Base-by-base conservation (phyloP, 2,797 vertebrate genomes). In the Cuniculus paca region DNA sequence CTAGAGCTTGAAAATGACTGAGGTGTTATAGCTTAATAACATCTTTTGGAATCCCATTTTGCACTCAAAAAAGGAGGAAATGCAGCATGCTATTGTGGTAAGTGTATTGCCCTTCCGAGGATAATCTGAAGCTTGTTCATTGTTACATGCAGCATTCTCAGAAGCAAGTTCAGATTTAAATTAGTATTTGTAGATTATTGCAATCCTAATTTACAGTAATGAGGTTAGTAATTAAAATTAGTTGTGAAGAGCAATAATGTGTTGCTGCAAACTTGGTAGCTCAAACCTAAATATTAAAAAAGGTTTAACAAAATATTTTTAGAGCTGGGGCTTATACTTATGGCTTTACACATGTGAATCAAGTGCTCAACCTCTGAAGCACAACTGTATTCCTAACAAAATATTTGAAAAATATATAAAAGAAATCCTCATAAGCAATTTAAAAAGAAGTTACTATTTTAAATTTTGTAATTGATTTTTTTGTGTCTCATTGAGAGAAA, bases 21-120 rank as follows among this genome's bases (percentile, higher is more conserved):
- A 98, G 97, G 92, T 97, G 95, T 98, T 98, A 98, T 95, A 98
- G 97, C 95, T 98, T 97, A 98, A 98, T 98, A 97, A 97, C 96
- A 97, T 97, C 52, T 97, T 98, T 95, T 90, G 78, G 96, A 98
- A 98, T 97, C 96, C 94, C 79, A 93, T 97, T 98, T 98, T 97
- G 91, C 54, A 90, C 70, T 95, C 22, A 94, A 91, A 96, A 97
- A 72, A 79, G 34, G 34, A 96, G 84, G 72, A 97, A 97, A 97
- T 97, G n/a, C 58, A 92, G 63, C 86, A 97, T 78, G 39, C 96
- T 96, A 94, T 97, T 97, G 97, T 95, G 74, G 52, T 42, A 60
- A 19, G 39, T 91, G 20, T 93, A 97, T 97, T 97, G 94, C 96
- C 91, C 95, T 98, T 93, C 93, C 85, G 93, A 96, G 94, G 72